phyloP scores from a whole-genome alignment of 2,888 invertebrate species.

The Scaptomyza parva region DNA sequence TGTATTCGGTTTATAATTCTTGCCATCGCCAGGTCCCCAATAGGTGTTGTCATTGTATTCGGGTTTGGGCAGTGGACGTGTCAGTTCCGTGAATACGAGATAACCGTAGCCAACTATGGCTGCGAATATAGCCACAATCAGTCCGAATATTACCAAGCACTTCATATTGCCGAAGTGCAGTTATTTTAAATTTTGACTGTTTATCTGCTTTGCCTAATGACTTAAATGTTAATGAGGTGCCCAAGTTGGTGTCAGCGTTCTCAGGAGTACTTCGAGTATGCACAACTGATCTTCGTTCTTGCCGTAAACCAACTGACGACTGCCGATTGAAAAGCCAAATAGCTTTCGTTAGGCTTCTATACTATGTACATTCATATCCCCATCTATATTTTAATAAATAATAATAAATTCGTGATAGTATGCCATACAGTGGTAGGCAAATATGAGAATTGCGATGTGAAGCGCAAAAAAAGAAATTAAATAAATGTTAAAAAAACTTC shows the following conservation, averaged over 20 bases:
- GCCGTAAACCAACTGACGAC: constrained; percentile 45
- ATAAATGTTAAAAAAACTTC: too few relatives aligned
- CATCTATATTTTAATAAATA: constrained; percentile 10
- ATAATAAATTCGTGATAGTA: constrained; percentile 17
- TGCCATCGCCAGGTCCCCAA: constrained; percentile 82
- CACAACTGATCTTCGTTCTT: constrained; percentile 30
- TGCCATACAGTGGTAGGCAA: constrained; percentile 38
- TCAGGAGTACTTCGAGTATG: constrained; percentile 13
- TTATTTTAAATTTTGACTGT: constrained; percentile 17
- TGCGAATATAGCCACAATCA: constrained; percentile 68
- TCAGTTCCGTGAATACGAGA: constrained; percentile 66
- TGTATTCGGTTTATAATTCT: constrained; percentile 76
- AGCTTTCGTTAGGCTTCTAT: background rate
- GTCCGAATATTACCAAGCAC: constrained; percentile 64
- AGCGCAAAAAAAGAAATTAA: background rate
- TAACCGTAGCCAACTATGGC: constrained; percentile 68
- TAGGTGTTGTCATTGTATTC: constrained; percentile 79
- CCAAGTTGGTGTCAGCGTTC: background rate
- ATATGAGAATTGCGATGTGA: background rate
- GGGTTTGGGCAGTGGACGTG: constrained; percentile 80
- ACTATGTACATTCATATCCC: background rate
- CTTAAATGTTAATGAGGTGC: constrained; percentile 37
- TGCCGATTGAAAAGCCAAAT: background rate
- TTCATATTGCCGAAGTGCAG: constrained; percentile 55
- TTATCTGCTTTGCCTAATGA: constrained; percentile 33